Evolutionary conservation across 2,113 vertebrate genomes (phyloP).

Genomic region (Mirounga angustirostris): DNA sequence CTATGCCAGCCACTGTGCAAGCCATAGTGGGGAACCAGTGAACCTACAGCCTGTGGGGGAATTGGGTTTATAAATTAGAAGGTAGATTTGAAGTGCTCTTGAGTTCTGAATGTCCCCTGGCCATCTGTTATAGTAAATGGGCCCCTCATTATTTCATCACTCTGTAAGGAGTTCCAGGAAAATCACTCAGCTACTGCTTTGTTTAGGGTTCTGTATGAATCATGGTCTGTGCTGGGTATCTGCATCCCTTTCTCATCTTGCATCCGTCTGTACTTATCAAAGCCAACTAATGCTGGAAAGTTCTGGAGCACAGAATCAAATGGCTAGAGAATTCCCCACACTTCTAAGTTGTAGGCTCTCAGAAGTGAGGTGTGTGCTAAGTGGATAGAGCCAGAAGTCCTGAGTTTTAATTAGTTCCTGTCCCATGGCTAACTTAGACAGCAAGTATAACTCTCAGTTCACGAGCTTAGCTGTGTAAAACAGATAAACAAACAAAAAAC

Average conservation of each 20-base stretch:
- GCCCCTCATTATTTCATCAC: not conserved
- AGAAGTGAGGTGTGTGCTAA: not conserved
- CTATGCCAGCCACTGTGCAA: not conserved
- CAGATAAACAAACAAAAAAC: not conserved
- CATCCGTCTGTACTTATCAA: not conserved
- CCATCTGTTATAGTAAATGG: not conserved
- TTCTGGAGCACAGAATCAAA: not conserved
- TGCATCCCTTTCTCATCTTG: constrained; percentile 27
- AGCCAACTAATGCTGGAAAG: constrained; percentile 49
- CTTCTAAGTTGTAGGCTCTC: not conserved
- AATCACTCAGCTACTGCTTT: not conserved
- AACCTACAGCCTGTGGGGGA: not conserved
- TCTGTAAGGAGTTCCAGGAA: constrained; percentile 26
- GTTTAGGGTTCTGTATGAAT: not conserved
- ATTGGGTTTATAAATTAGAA: not conserved
- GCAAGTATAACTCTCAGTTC: not conserved
- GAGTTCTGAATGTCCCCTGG: not conserved
- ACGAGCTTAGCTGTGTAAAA: not conserved
- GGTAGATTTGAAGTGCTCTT: not conserved
- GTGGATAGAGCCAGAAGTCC: not conserved
- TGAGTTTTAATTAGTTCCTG: not conserved
- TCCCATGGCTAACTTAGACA: not conserved
- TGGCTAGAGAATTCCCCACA: not conserved
- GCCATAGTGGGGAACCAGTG: fast-evolving
- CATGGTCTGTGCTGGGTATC: not conserved